Percentiles rank a stretch among this genome's conserved stretches.
phyloP scores from a whole-genome alignment of 92 coral and sea anemone genomes.

The Metridium senile region DNA sequence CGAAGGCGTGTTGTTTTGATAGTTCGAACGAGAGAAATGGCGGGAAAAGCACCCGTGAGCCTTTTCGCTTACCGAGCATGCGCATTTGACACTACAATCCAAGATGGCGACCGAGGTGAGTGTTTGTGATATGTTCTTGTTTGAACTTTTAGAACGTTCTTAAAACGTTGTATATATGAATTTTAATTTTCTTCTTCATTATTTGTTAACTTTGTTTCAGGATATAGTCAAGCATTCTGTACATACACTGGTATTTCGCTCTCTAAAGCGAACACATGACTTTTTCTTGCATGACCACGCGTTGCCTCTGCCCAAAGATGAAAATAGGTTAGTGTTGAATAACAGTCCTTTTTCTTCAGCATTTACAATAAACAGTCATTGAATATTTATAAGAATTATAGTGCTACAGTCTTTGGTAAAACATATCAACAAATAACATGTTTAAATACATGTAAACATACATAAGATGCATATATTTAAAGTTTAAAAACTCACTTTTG shows the following conservation, averaged over 20 bases:
- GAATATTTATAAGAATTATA: no score
- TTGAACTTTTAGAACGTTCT: background rate
- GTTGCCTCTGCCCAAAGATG: constrained; percentile 74
- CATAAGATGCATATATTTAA: no score
- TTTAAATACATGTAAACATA: no score
- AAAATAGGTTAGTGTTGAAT: constrained; percentile 57
- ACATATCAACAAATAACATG: no score
- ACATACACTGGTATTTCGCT: constrained; percentile 98
- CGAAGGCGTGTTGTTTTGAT: background rate
- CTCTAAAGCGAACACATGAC: constrained; percentile 96
- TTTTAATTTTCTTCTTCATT: background rate
- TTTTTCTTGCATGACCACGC: constrained; percentile 97
- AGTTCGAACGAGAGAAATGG: constrained; percentile 17
- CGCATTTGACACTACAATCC: constrained; percentile 31
- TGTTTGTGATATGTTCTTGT: constrained; percentile 10
- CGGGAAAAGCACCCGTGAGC: constrained; percentile 42
- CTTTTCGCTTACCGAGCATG: constrained; percentile 18
- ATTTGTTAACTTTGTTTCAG: constrained; percentile 51
- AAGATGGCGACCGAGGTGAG: constrained; percentile 93
- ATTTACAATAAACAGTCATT: no score
- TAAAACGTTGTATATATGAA: background rate
- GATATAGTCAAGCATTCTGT: constrained; percentile 99
- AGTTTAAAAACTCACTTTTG: no score
- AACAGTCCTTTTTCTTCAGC: background rate
- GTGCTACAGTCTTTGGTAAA: no score